Evolutionary conservation across 2,113 vertebrate species (phyloP), one percentile per base, ranked within the genome.

Genomic region (Apeltes quadracus): DNA sequence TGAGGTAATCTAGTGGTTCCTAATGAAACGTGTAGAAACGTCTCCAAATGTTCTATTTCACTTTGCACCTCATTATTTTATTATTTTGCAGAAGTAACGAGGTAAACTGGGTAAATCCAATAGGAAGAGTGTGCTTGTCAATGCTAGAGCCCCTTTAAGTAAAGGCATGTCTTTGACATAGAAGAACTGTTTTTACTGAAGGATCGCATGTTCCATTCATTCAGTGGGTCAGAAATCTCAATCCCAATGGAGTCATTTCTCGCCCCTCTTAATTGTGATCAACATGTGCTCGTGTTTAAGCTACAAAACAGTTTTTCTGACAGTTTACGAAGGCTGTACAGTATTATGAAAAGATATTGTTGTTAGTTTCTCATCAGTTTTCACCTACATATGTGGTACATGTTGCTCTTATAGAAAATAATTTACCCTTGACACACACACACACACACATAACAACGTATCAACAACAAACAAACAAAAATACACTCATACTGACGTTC

Each of bases 231-330:
- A 5, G 4, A 53, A 0, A 58, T 64, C 23, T 5, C 32, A 2
- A 13, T 25, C n/a, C 36, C 27, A 13, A 3, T 39, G 13, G 13
- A 56, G 10, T 20, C 13, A n/a, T 55, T 48, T 57, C 16, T 13
- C 25, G 25, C 29, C 22, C 32, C 20, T 58, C 23, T 20, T 51
- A 69, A 57, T 29, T 59, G 38, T 75, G 38, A 75, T 61, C 72
- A 71, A 3, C 32, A 46, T 55, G 44, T 44, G 15, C 27, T 10
- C 22, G 18, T 39, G 38, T 51, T 23, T 11, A 23, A 13, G 22
- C 12, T 23, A 51, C 48, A 12, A 13, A 20, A 41, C 29, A n/a
- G 43, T 32, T 27, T 22, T 29, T 22, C 23, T 62, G 22, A 41
- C 50, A 48, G 1, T 51, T 57, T 27, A 62, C 11, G n/a, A n/a